Percentiles rank a stretch among this genome's conserved stretches.
Evolutionary conservation across 1,140 invertebrate species (phyloP).

Genomic region (Myzus persicae): DNA sequence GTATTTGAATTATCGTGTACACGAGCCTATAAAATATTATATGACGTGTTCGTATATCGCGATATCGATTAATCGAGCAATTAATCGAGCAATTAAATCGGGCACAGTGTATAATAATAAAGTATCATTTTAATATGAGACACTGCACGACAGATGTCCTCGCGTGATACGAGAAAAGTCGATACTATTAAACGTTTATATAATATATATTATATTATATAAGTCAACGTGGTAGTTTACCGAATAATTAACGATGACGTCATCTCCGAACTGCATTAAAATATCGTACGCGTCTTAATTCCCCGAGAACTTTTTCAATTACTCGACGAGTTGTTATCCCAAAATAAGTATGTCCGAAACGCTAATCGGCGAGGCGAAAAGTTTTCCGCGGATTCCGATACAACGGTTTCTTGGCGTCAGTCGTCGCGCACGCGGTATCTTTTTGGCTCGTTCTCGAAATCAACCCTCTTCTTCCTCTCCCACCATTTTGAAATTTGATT

Average conservation of each 20-base stretch:
- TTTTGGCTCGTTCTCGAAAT: background rate
- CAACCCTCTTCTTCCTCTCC: background rate
- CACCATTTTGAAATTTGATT: slow-evolving; percentile 24
- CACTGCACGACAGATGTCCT: background rate
- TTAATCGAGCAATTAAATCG: background rate
- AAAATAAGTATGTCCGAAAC: slow-evolving; percentile 13
- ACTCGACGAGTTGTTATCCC: slow-evolving; percentile 20
- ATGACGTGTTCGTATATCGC: background rate
- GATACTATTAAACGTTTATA: background rate
- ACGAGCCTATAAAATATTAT: background rate
- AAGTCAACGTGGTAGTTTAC: background rate
- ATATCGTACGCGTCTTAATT: slow-evolving; percentile 2
- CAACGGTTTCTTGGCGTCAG: background rate
- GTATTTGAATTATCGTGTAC: background rate
- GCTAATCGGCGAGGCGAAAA: background rate
- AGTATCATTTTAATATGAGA: background rate
- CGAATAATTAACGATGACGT: slow-evolving; percentile 12
- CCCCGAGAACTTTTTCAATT: background rate
- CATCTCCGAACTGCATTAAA: background rate
- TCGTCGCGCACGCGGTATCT: background rate
- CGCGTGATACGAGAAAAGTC: background rate
- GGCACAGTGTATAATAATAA: background rate
- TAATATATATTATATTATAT: background rate
- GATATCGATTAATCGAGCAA: background rate
- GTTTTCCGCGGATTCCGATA: background rate